Percentiles rank a stretch among this genome's conserved stretches.
These are phyloP conservation scores for Xestobium rufovillosum DNA, from an alignment of 2,888 invertebrate genomes.

Conservation along the genomic window DNA sequence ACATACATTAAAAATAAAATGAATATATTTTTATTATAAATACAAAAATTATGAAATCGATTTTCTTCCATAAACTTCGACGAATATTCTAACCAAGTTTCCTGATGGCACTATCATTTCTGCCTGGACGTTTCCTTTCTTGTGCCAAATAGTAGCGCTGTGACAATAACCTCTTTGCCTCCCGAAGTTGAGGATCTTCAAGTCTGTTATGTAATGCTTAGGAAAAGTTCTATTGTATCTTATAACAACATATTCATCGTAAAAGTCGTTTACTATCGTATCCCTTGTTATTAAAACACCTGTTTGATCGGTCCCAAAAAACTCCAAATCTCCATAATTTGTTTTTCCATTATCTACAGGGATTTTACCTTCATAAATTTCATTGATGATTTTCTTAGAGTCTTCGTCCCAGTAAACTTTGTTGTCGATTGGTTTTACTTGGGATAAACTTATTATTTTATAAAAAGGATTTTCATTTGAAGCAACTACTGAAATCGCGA, in stretches of 20 bases:
- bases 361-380: background rate
- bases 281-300: background rate
- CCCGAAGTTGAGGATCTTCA: constrained; percentile 1
- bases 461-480: background rate
- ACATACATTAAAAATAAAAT: too few relatives aligned
- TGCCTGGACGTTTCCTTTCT: background rate
- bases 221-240: constrained; percentile 2
- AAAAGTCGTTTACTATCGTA: background rate
- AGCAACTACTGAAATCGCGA: background rate
- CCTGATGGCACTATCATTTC: background rate
- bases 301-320: background rate
- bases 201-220: background rate
- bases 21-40: too few relatives aligned
- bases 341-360: background rate
- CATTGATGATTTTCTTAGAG: background rate
- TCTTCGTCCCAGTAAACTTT: background rate
- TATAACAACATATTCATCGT: background rate
- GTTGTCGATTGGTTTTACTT: background rate
- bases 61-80: constrained; percentile 1
- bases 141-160: background rate
- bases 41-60: too few relatives aligned
- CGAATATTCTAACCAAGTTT: constrained; percentile 1
- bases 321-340: constrained; percentile 1
- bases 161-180: constrained; percentile 2
- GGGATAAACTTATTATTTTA: background rate